Percentiles rank a stretch among this genome's conserved stretches.
Evolutionary conservation across 2,113 vertebrate genomes (phyloP).

Genomic region (Sitta europaea): DNA sequence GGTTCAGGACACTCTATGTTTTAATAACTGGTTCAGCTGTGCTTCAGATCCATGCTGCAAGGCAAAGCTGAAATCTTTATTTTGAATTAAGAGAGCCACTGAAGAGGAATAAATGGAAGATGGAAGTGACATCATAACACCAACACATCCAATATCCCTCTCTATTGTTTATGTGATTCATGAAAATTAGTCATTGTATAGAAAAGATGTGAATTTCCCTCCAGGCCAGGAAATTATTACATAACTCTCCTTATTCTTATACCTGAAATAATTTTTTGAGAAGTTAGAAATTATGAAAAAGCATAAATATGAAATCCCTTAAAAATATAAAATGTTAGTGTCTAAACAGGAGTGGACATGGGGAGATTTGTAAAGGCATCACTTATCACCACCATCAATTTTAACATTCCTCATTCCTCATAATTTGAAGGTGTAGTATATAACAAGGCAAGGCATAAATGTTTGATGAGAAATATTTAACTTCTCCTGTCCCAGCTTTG

Average conservation of each 20-base stretch:
- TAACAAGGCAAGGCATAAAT: background rate
- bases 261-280: background rate
- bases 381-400: background rate
- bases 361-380: background rate
- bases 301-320: background rate
- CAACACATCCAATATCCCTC: background rate
- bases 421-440: background rate
- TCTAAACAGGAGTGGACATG: background rate
- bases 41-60: slow-evolving; percentile 24
- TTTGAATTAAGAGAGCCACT: background rate
- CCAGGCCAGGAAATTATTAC: background rate
- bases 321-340: background rate
- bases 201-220: background rate
- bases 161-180: background rate
- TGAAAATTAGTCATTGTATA: background rate
- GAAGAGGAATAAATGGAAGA: background rate
- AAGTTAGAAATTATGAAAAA: background rate
- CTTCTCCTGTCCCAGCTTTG: background rate
- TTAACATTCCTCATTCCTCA: background rate
- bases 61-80: slow-evolving; percentile 26
- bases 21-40: slow-evolving; percentile 56
- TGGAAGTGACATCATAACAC: background rate
- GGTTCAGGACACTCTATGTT: slow-evolving; percentile 38
- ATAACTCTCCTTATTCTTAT: background rate
- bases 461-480: background rate